Evolutionary conservation across 2,113 vertebrate species (phyloP).

Genomic region (Ochotona curzoniae): DNA sequence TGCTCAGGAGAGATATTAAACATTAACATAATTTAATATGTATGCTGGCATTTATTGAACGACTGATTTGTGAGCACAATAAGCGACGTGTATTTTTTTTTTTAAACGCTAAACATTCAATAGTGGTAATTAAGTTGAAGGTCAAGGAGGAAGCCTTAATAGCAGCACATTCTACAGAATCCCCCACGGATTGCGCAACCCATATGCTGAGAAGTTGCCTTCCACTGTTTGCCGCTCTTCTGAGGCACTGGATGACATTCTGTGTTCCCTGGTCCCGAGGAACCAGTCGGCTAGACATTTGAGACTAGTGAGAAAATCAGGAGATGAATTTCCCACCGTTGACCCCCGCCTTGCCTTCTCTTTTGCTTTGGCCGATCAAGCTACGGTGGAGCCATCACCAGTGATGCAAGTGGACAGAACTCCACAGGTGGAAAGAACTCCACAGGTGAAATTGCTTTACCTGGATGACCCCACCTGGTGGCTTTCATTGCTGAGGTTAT

Average conservation of each 20-base stretch:
- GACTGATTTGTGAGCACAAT: conserved; percentile 59
- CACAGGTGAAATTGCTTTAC: not conserved
- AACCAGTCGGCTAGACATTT: not conserved
- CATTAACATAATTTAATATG: conserved; percentile 53
- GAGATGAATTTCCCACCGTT: not conserved
- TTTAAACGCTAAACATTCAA: conserved; percentile 71
- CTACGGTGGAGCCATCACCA: not conserved
- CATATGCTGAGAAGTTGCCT: not conserved
- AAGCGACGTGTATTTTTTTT: conserved; percentile 53
- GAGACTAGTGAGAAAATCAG: not conserved
- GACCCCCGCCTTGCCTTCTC: not conserved
- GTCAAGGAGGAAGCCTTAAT: conserved; percentile 41
- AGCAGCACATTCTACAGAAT: not conserved
- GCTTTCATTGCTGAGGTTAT: conserved; percentile 2
- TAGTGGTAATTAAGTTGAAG: conserved; percentile 61
- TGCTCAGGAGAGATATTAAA: conserved; percentile 65
- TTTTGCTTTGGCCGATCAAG: not conserved
- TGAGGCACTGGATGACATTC: not conserved
- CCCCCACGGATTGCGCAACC: not conserved
- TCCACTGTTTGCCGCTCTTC: not conserved
- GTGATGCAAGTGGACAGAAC: not conserved
- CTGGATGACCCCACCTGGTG: not conserved
- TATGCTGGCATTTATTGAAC: conserved; percentile 67
- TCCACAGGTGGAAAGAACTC: rapidly evolving
- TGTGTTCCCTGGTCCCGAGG: not conserved